Evolutionary conservation across 2,113 vertebrate species (phyloP).

Genomic region (Crotalus helleri): DNA sequence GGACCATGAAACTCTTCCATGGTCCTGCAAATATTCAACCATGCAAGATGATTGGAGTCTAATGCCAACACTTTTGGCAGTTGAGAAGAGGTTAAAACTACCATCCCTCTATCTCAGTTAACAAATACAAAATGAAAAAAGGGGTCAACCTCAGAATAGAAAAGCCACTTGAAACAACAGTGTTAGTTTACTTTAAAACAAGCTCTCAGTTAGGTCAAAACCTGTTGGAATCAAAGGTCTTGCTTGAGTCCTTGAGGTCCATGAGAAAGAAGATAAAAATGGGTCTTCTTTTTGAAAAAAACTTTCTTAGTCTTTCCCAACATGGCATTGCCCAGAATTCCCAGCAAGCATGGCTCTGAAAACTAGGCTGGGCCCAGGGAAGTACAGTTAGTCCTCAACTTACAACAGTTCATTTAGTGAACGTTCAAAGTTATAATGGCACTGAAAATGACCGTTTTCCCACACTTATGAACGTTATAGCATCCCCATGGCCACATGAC

Average conservation of each 20-base stretch:
- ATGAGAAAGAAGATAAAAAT: neutral
- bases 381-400: neutral
- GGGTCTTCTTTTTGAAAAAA: neutral
- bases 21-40: too few species aligned
- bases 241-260: neutral
- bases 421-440: too few species aligned
- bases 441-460: too few species aligned
- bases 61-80: neutral
- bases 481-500: too few species aligned
- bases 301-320: neutral
- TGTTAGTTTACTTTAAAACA: neutral
- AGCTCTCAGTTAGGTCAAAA: neutral
- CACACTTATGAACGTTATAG: too few species aligned
- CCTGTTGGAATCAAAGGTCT: neutral
- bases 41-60: neutral
- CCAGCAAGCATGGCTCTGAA: neutral
- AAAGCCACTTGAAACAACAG: neutral
- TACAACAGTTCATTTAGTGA: too few species aligned
- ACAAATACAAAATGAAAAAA: neutral
- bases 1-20: neutral
- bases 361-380: neutral
- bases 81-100: neutral
- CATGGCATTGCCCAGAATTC: neutral
- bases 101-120: neutral
- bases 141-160: neutral